A percentile compares a stretch with the other conserved stretches of the same genome.
Conservation (phyloP, 92 coral and sea anemone species). For the Epizoanthus scotinus region DNA sequence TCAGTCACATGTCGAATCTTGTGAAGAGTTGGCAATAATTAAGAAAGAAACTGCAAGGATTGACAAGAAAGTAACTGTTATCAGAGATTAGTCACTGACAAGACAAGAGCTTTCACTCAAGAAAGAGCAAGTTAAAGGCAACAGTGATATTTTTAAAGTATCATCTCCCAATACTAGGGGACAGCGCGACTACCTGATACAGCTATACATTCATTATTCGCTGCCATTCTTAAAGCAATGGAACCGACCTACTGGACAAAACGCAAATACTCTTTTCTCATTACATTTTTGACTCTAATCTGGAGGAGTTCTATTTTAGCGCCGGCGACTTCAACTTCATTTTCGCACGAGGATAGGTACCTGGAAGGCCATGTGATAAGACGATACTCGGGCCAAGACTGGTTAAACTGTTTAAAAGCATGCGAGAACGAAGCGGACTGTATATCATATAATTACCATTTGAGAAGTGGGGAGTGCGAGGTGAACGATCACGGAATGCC, state of each 20-base stretch:
- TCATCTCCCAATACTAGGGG: too few species aligned
- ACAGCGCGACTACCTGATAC: too few species aligned
- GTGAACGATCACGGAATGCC: not conserved
- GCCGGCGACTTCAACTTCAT: not conserved
- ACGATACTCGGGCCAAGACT: not conserved
- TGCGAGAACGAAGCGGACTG: not conserved
- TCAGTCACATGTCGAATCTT: too few species aligned
- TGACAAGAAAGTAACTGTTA: not conserved
- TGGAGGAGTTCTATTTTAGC: not conserved
- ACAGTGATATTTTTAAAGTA: not conserved
- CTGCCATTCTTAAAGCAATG: too few species aligned
- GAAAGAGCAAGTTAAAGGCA: not conserved
- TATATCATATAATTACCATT: conserved; percentile 2
- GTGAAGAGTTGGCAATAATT: conserved; percentile 1
- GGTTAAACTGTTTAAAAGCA: conserved; percentile 1
- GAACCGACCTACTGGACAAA: too few species aligned
- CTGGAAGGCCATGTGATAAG: conserved; percentile 5
- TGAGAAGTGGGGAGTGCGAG: conserved; percentile 6
- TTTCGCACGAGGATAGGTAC: not conserved
- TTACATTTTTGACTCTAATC: not conserved
- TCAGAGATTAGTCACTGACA: not conserved
- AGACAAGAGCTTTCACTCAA: not conserved
- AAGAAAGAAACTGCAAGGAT: not conserved
- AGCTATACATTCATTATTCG: too few species aligned
- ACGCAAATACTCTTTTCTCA: not conserved